phyloP scores from a whole-genome alignment of 2,888 invertebrate species.

The Shargacucullia verbasci region DNA sequence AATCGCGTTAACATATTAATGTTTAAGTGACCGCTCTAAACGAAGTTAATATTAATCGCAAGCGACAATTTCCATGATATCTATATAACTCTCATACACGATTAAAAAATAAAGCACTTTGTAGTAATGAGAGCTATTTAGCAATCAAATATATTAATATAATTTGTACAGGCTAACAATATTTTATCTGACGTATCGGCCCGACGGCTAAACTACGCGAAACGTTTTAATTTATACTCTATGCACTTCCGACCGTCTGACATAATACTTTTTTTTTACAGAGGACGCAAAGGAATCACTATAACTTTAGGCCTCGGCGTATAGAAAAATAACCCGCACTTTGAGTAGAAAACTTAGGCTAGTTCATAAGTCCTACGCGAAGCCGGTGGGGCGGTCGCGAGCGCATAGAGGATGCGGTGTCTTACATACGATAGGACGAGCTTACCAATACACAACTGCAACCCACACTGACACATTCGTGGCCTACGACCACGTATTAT shows the following conservation, averaged over 20 bases:
- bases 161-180: conserved; percentile 78
- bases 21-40: conserved; percentile 53
- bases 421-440: conserved; percentile 18
- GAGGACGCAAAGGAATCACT: conserved; percentile 56
- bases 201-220: conserved; percentile 56
- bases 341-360: conserved; percentile 58
- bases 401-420: conserved; percentile 45
- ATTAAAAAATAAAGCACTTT: conserved; percentile 80
- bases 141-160: conserved; percentile 78
- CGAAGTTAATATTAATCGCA: conserved; percentile 59
- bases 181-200: conserved; percentile 60
- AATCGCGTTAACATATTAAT: conserved; percentile 51
- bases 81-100: conserved; percentile 69
- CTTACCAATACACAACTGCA: conserved; percentile 6
- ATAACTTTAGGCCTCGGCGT: conserved; percentile 64
- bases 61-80: conserved; percentile 61
- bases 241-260: conserved; percentile 67
- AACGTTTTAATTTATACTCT: conserved; percentile 60
- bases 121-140: conserved; percentile 74
- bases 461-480: not conserved
- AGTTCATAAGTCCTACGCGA: conserved; percentile 58
- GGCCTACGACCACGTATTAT: not conserved
- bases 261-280: conserved; percentile 60
- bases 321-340: conserved; percentile 52
- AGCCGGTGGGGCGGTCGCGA: conserved; percentile 52